Evolutionary conservation across 2,113 vertebrate genomes (phyloP), one percentile per base, ranked within the genome.

Genomic region (Mus pahari): DNA sequence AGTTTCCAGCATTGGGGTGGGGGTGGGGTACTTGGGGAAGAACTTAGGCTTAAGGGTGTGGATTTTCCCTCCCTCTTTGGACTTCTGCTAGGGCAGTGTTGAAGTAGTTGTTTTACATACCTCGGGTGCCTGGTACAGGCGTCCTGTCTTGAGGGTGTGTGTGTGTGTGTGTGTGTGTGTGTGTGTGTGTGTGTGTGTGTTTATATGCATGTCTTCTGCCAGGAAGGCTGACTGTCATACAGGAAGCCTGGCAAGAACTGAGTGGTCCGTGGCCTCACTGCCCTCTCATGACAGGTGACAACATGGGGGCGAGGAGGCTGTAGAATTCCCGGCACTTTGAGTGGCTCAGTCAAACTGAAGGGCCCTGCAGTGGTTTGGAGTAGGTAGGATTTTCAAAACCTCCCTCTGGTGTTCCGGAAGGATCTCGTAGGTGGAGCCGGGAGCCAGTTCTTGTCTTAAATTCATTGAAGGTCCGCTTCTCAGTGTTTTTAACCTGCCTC

Each of bases 81-180:
- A 7, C 10, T 5, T 33, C 45, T 10, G 42, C 48, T 84, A 11
- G 31, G 14, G 48, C 3, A 17, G 93, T 0, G 0, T 48, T 0
- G 3, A 45, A 24, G 42, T 0, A 31, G 17, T 19, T 0, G 0
- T 28, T 42, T 17, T 6, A 6, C 6, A 19, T 3, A 19, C 39
- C 31, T 11, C 7, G 16, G 4, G 45, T 24, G 19, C 26, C 31
- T 1, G 10, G 70, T 28, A 19, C 2, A 10, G 42, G 50, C 26
- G 68, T 33, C 53, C 3, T 2, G 8, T 84, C 53, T 17, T 1
- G 9, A 48, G 79, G 9, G 60, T 48, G 48, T 48, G 48, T 48
- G 48, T 48, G 45, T 48, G 17, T 78, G 45, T 78, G 33, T 82
- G 9, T 24, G 79, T 48, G 74, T 48, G 19, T 12, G 31, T 24